Evolutionary conservation across 2,888 invertebrate species (phyloP).

Genomic region (Melieria picta): DNA sequence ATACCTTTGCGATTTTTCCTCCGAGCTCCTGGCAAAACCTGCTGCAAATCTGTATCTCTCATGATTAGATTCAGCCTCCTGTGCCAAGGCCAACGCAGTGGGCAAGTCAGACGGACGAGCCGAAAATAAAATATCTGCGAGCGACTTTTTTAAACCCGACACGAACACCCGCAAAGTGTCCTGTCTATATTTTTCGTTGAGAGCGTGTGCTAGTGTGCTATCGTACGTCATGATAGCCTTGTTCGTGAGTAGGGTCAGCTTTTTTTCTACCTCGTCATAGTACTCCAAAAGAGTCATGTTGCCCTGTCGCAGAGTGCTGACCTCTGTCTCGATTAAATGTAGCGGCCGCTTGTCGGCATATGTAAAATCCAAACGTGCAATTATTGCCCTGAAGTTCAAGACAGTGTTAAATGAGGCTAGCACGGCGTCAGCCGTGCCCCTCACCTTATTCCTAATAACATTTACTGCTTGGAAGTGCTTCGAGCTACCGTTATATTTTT

Average conservation of each 20-base stretch:
- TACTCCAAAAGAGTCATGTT: conserved; percentile 23
- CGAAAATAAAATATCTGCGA: conserved; percentile 1
- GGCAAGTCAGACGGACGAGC: conserved; percentile 21
- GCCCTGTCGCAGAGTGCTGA: conserved; percentile 28
- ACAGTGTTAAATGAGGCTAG: conserved; percentile 27
- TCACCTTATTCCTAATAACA: conserved; percentile 6
- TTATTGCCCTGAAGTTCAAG: conserved; percentile 30
- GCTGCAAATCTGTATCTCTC: not conserved
- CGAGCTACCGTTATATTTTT: conserved; percentile 3
- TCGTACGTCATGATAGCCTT: conserved; percentile 37
- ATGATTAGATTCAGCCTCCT: conserved; percentile 24
- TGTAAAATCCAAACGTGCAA: conserved; percentile 34
- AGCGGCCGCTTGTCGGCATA: conserved; percentile 33
- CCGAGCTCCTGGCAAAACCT: not conserved
- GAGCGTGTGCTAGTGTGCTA: conserved; percentile 15
- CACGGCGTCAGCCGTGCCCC: not conserved
- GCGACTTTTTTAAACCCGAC: conserved; percentile 1
- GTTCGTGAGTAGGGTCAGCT: conserved; percentile 32
- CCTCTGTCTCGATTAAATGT: conserved; percentile 29
- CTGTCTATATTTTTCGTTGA: conserved; percentile 38
- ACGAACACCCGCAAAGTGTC: conserved; percentile 37
- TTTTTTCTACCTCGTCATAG: conserved; percentile 33
- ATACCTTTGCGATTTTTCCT: conserved; percentile 4
- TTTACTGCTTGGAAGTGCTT: conserved; percentile 15
- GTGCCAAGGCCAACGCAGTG: conserved; percentile 24